Evolutionary conservation across 2,113 vertebrate genomes (phyloP), one percentile per base, ranked within the genome.

Genomic region (Epinephelus lanceolatus): DNA sequence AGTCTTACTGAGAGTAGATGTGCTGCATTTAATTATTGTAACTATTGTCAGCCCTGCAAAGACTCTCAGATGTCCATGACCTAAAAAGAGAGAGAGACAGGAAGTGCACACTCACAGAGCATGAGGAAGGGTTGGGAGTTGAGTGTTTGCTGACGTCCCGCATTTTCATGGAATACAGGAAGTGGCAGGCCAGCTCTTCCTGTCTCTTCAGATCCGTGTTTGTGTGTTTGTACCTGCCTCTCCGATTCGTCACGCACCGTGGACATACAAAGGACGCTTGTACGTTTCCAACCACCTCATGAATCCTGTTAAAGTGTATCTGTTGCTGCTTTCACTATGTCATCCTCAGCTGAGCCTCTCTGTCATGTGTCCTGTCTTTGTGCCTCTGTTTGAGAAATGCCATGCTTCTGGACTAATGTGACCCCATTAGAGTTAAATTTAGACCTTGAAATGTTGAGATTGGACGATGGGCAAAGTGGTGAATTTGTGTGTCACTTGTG

Each of bases 91-190:
- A 42, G 25, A 37, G 49, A 71, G 69, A 57, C 53, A 65, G 77
- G 88, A 90, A 85, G 78, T 59, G 21, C 14, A 52, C n/a, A 11
- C 6, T 37, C 33, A 37, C 33, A 8, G 19, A 82, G n/a, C 55
- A 55, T 73, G 77, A 73, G 84, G 75, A 81, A 84, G 65, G 19
- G 77, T 72, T 80, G 40, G 37, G 52, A 72, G 23, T 33, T 23
- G 21, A 71, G 60, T 66, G 60, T 73, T 78, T 70, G 81, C 86
- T 90, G 91, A 88, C 40, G 6, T 88, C 3, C 21, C 13, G 40
- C 30, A 27, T 67, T 88, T 86, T 78, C 30, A 77, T 17, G 82
- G 78, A 27, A 55, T 51, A 30, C 86, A 90, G 89, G 89, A 92
- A 91, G 85, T 87, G 85, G 40, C 72, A 13, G 49, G 27, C 8